Evolutionary conservation across 1,140 invertebrate genomes (phyloP).

Genomic region (Rhynchophorus ferrugineus): DNA sequence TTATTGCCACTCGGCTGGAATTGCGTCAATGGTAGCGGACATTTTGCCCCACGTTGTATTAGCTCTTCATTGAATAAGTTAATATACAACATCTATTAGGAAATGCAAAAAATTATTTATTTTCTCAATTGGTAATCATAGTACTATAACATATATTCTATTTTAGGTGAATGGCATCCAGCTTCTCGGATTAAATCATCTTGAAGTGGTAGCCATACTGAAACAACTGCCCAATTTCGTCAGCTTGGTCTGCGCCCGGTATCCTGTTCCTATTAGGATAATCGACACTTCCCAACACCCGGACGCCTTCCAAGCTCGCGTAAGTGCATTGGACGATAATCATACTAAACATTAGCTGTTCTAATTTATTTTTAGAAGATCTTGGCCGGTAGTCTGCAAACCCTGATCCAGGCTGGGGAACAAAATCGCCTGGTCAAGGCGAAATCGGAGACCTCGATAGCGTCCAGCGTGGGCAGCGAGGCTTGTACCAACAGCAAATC

Average conservation of each 20-base stretch:
- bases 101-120: too few relatives aligned
- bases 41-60: too few relatives aligned
- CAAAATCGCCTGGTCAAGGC: slow-evolving; percentile 65
- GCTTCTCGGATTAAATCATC: slow-evolving; percentile 82
- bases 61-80: too few relatives aligned
- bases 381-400: slow-evolving; percentile 60
- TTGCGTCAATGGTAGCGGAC: too few relatives aligned
- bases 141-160: too few relatives aligned
- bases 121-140: too few relatives aligned
- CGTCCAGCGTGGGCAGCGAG: slow-evolving; percentile 52
- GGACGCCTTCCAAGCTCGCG: slow-evolving; percentile 60
- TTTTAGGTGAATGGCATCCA: slow-evolving; percentile 81
- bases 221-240: slow-evolving; percentile 84
- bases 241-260: slow-evolving; percentile 72
- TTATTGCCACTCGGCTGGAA: too few relatives aligned
- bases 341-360: not conserved
- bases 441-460: slow-evolving; percentile 73
- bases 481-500: slow-evolving; percentile 54
- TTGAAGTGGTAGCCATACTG: slow-evolving; percentile 82
- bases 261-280: slow-evolving; percentile 40
- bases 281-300: slow-evolving; percentile 59
- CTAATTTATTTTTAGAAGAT: slow-evolving; percentile 46
- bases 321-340: slow-evolving; percentile 38
- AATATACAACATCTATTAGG: too few relatives aligned
- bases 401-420: slow-evolving; percentile 56